Base-by-base conservation (phyloP, 1,140 invertebrate genomes). In the Neodiprion lecontei region DNA sequence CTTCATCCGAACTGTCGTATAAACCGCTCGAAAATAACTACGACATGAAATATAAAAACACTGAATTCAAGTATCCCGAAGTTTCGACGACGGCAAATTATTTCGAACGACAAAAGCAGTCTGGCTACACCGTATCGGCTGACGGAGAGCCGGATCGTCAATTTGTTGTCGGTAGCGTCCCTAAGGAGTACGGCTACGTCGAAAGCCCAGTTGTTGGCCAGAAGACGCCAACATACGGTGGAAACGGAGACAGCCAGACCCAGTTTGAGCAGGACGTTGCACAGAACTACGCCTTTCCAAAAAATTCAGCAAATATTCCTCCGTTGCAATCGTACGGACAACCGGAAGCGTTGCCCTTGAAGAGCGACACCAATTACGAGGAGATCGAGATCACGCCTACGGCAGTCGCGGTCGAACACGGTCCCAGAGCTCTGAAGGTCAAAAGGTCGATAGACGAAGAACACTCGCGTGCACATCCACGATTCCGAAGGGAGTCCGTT, bases 401-500 rank as follows among this genome's bases (percentile, higher is more conserved):
- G 7, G 84, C 86, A 0, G 84, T 89, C 0, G 86, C 86, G 0
- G 84, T 89, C 7, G 90, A 90, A 76, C 90, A 90, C 74, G 89
- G 90, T 0, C 90, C 89, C 7, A 86, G 90, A 68, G 84, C 83
- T 12, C 40, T 90, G 7, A 88, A 85, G 77, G 53, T 84, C 3
- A 79, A 75, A 28, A 75, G 78, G 28, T 78, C 76, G 8, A 17
- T 75, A 17, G 65, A 73, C 49, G 48, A 7, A 23, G 73, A 48
- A 75, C 14, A 66, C 71, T 5, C 72, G 73, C 4, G 7, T 69
- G 28, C 28, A 40, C 28, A 40, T 5, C 11, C 11, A 61, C 53
- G 53, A 17, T 12, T 61, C 11, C 11, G 53, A 28, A 76, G 83
- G 11, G 83, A 84, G 0, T 82, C 83, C 0, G 81, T 84, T 77